These are phyloP conservation scores for Dexiosoma caninum DNA, from an alignment of 2,888 invertebrate species.

Conservation along the genomic window DNA sequence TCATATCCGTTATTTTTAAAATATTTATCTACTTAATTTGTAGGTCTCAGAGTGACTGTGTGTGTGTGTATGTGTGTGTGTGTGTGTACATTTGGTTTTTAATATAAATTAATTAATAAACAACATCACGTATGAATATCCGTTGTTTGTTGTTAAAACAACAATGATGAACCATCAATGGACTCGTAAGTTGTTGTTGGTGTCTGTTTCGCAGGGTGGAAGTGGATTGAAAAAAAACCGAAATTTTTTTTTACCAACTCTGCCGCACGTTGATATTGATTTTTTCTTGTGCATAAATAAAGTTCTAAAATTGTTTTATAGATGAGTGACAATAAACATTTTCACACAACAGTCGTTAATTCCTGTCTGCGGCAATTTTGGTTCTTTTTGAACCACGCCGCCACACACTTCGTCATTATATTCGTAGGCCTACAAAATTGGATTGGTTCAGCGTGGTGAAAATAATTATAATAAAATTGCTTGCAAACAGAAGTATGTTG, in stretches of 20 bases:
- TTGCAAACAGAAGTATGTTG: too few species aligned
- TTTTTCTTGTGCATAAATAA: too few species aligned
- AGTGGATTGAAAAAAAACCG: conserved; percentile 38
- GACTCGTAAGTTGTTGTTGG: not conserved
- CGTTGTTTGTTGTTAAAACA: conserved; percentile 63
- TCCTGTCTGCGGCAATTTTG: too few species aligned
- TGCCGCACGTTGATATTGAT: not conserved
- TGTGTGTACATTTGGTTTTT: not conserved
- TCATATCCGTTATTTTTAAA: conserved; percentile 57
- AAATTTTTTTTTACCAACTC: not conserved
- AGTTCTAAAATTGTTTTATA: too few species aligned
- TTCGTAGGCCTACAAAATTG: too few species aligned
- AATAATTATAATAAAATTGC: too few species aligned
- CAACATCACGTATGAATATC: conserved; percentile 75
- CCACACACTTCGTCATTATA: too few species aligned
- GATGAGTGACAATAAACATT: too few species aligned
- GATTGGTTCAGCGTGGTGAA: too few species aligned
- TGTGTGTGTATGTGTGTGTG: not conserved
- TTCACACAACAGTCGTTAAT: too few species aligned
- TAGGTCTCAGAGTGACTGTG: not conserved
- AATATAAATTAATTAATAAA: conserved; percentile 69
- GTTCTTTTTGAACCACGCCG: too few species aligned
- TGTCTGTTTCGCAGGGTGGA: conserved; percentile 52
- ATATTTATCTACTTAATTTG: not conserved
- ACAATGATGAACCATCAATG: conserved; percentile 28